Percentiles rank a stretch among this genome's conserved stretches.
Conservation (phyloP, 92 coral and sea anemone genomes). For the Galaxea fascicularis region DNA sequence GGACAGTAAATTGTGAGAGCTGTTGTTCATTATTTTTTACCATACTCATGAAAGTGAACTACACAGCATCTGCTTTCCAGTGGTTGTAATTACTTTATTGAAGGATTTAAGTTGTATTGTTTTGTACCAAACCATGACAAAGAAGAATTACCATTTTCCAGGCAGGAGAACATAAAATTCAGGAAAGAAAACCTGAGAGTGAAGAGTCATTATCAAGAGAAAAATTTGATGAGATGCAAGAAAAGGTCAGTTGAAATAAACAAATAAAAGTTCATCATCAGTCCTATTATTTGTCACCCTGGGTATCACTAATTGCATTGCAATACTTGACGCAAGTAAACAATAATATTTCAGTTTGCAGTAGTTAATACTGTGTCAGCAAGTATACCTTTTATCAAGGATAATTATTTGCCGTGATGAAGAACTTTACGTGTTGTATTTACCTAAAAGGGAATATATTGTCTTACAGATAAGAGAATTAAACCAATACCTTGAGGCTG, state of each 20-base stretch:
- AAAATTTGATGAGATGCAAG: constrained; percentile 71
- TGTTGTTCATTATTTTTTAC: no score
- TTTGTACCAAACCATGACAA: no score
- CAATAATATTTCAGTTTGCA: no score
- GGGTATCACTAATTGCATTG: no score
- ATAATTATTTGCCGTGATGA: no score
- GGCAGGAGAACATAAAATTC: constrained; percentile 34
- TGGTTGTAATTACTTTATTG: not conserved
- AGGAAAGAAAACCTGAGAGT: constrained; percentile 32
- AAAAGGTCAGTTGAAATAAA: constrained; percentile 55
- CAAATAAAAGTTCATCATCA: no score
- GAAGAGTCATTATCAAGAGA: constrained; percentile 49
- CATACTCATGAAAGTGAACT: not conserved
- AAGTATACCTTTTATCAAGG: no score
- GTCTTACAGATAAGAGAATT: constrained; percentile 83
- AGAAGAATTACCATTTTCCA: not conserved
- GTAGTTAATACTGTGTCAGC: no score
- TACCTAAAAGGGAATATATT: not conserved
- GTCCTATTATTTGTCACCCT: not conserved
- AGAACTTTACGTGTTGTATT: no score
- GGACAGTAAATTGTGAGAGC: no score
- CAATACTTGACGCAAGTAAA: no score
- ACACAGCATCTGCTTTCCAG: not conserved
- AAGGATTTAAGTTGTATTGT: not conserved
- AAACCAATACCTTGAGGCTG: constrained; percentile 90